Conservation (phyloP, 2,113 vertebrate species). For the Erythrolamprus reginae region DNA sequence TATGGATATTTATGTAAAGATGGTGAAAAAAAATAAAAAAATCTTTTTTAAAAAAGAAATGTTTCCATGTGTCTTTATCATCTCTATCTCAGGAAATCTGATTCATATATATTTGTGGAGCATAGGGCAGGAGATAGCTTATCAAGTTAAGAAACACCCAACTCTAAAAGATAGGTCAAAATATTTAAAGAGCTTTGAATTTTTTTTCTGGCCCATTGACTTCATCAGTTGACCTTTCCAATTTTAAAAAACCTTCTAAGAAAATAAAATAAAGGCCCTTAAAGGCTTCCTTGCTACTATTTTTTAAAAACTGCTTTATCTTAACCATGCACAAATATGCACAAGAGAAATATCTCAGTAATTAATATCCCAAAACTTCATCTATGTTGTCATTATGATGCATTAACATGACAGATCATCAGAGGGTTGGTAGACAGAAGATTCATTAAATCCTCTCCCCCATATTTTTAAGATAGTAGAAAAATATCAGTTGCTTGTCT, state of each 20-base stretch:
- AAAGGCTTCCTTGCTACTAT: background rate
- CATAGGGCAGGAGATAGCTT: background rate
- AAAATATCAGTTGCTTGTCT: slow-evolving; percentile 53
- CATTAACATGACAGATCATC: slow-evolving; percentile 71
- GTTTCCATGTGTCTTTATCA: background rate
- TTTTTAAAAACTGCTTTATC: background rate
- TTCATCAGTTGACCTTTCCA: background rate
- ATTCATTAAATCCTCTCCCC: slow-evolving; percentile 55
- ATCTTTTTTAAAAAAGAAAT: no score
- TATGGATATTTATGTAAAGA: no score
- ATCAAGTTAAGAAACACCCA: background rate
- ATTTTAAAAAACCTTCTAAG: background rate
- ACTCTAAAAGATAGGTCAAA: background rate
- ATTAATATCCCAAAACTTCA: slow-evolving; percentile 61
- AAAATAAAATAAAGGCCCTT: background rate
- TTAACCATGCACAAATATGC: background rate
- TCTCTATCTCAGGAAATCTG: background rate
- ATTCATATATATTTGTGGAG: background rate
- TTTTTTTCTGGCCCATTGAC: background rate
- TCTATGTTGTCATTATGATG: slow-evolving; percentile 67
- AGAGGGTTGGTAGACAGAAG: slow-evolving; percentile 62
- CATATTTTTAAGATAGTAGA: slow-evolving; percentile 44
- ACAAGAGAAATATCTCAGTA: slow-evolving; percentile 40
- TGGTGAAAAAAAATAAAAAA: no score
- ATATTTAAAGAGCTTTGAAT: background rate